A percentile compares a stretch with the other conserved stretches of the same genome.
These are phyloP conservation scores for Alentia gelatinosa DNA, from an alignment of 2,888 invertebrate genomes.

Conservation along the genomic window DNA sequence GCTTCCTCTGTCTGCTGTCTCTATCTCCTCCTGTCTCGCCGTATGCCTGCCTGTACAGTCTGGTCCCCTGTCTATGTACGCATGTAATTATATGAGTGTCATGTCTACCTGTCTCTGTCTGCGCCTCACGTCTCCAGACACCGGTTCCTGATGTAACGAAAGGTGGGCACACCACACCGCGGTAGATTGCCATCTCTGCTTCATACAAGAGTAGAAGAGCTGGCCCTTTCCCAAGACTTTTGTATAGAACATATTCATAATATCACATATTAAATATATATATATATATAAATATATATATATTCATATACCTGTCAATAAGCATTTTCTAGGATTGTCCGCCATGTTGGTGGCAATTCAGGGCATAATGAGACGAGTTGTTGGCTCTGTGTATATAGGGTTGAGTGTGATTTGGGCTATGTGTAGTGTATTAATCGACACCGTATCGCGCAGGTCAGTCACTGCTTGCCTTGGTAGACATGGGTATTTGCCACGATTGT, in stretches of 20 bases:
- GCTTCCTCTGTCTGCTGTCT: neutral
- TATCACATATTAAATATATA: constrained; percentile 21
- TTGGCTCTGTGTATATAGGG: neutral
- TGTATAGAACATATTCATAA: constrained; percentile 23
- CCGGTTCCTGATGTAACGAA: neutral
- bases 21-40: neutral
- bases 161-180: too few species aligned
- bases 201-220: neutral
- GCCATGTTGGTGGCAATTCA: neutral
- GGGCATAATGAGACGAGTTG: neutral
- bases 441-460: neutral
- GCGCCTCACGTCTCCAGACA: too few species aligned
- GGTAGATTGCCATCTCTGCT: too few species aligned
- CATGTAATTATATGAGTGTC: constrained; percentile 38
- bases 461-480: constrained; percentile 50
- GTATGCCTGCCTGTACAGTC: constrained; percentile 3
- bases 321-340: constrained; percentile 28
- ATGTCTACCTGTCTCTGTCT: neutral
- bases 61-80: constrained; percentile 37
- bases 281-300: constrained; percentile 14
- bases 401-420: constrained; percentile 14
- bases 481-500: neutral
- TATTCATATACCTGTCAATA: constrained; percentile 17
- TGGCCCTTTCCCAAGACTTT: neutral
- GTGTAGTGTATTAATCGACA: neutral